Evolutionary conservation across 2,113 vertebrate genomes (phyloP).

Genomic region (Connochaetes taurinus): DNA sequence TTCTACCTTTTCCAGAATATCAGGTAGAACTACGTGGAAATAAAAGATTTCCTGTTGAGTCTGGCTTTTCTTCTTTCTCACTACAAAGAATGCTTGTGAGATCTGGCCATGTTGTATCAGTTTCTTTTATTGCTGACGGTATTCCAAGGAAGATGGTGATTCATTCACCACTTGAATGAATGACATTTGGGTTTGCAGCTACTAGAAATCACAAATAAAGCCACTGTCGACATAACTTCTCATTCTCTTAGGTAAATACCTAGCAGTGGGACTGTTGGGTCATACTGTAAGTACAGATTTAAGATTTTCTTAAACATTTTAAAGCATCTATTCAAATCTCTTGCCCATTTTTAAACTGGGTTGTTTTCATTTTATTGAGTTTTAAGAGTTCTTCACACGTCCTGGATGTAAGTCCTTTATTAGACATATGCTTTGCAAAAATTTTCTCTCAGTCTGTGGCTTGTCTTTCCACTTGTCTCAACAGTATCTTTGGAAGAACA

Average conservation of each 20-base stretch:
- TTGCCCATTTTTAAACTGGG: neutral
- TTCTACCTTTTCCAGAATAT: neutral
- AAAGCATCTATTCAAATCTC: neutral
- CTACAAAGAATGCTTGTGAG: no score
- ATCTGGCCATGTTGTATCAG: rapidly evolving
- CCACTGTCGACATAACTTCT: neutral
- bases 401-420: neutral
- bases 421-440: neutral
- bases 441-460: neutral
- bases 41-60: neutral
- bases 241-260: neutral
- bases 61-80: neutral
- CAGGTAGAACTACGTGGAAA: neutral
- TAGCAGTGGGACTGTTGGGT: neutral
- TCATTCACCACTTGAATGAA: neutral
- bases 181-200: neutral
- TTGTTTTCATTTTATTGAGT: neutral
- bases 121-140: neutral
- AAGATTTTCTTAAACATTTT: neutral
- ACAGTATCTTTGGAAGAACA: neutral
- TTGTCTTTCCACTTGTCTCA: neutral
- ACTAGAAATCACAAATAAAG: neutral
- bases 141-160: neutral
- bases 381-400: neutral
- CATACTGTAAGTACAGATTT: neutral